Base-by-base conservation (phyloP, 30 jellyfish, hydroid and myxozoan genomes). In the Aurelia sp. region DNA sequence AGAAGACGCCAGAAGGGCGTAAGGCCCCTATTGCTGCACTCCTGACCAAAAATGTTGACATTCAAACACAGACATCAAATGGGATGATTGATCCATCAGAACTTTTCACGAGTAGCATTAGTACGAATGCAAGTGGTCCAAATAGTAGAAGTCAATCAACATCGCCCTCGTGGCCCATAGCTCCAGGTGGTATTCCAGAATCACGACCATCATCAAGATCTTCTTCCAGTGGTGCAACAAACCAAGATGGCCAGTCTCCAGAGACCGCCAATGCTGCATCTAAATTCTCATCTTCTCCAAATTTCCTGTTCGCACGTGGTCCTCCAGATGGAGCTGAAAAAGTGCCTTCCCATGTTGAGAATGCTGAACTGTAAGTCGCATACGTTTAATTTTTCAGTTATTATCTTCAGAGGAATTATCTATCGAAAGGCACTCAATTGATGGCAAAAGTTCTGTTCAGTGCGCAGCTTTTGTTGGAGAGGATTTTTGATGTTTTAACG, bases 311-410 rank as follows among this genome's bases (percentile, higher is more conserved):
- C 79, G 85, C 99, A 20, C 89, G 99, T 58, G 99, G 99, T 47
- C 99, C 99, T 11, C 99, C 99, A 3, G 99, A 94, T 84, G 99
- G 99, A 13, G 99, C 99, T 19, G 99, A 94, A 61, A 93, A 88
- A 67, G 88, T 94, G 17, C 96, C 97, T 23, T 80, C 90, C 16
- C 88, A 90, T 71, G 91, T 89, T 11, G 99, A 94, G 52, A 89
- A 76, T 59, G 82, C 90, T n/a, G 95, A 92, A 47, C 47, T 58
- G 97, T 92, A 84, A 60, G 97, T 92, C 53, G 15, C 55, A 44
- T 44, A 44, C 55, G 15, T 44, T 44, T 7, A 44, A 44, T 44
- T 44, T 44, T 44, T 44, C 10, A 44, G 33, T 44, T 9, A 3
- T 44, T 44, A 44, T 44, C 8, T 44, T 44, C 55, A 44, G 55